phyloP scores from a whole-genome alignment of 1,140 invertebrate species.

The Drosophila bipectinata region DNA sequence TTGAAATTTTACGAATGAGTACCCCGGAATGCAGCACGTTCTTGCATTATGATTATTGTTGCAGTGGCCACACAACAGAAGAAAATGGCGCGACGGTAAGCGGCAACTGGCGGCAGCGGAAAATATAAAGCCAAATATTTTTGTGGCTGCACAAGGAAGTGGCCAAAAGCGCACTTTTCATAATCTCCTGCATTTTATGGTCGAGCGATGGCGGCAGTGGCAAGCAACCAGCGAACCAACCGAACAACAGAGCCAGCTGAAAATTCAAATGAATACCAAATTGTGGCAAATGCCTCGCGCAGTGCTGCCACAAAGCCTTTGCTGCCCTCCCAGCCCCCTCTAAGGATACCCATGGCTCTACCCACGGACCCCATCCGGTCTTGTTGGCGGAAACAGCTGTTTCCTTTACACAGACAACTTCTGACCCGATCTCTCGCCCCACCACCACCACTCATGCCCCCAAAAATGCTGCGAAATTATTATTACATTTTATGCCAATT shows the following conservation, averaged over 20 bases:
- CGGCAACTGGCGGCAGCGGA: not conserved
- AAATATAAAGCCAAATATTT: conserved; percentile 53
- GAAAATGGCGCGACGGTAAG: not conserved
- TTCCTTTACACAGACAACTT: conserved; percentile 58
- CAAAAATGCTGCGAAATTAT: conserved; percentile 51
- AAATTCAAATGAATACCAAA: conserved; percentile 81
- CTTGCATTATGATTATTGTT: conserved; percentile 47
- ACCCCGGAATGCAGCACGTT: conserved; percentile 41
- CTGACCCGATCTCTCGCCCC: conserved; percentile 21
- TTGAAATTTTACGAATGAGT: conserved; percentile 41
- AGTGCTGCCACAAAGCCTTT: conserved; percentile 48
- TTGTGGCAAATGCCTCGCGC: conserved; percentile 47
- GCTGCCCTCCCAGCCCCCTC: too few relatives aligned
- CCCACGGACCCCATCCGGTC: conserved; percentile 36
- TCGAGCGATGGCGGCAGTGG: conserved; percentile 35
- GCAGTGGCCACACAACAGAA: conserved; percentile 16
- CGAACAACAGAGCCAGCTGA: conserved; percentile 38
- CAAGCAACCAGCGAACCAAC: conserved; percentile 45
- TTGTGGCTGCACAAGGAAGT: conserved; percentile 56
- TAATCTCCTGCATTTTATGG: conserved; percentile 78
- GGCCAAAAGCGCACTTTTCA: conserved; percentile 62
- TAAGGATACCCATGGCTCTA: conserved; percentile 1
- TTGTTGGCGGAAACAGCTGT: conserved; percentile 67
- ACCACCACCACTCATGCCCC: not conserved
- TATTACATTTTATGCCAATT: conserved; percentile 78